Conservation (phyloP, 2,797 vertebrate species). For the Craterocephalus amniculus region DNA sequence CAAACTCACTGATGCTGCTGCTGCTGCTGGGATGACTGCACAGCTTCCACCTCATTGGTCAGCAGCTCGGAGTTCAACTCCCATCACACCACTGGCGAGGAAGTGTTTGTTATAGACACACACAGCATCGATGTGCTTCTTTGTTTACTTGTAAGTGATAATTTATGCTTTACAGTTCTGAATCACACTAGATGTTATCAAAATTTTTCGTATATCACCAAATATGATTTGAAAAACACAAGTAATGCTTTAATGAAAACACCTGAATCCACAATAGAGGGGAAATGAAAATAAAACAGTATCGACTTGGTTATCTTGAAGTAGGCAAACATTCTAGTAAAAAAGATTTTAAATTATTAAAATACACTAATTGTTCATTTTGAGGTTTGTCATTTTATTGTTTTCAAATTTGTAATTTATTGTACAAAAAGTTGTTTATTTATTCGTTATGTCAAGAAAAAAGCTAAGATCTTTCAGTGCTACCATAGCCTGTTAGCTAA, state of each 20-base stretch:
- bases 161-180: not conserved
- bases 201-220: not conserved
- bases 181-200: too few relatives aligned
- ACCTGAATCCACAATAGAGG: not conserved
- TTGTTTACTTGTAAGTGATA: not conserved
- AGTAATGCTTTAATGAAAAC: not conserved
- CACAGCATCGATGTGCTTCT: not conserved
- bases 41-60: conserved; percentile 71
- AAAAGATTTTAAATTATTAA: too few relatives aligned
- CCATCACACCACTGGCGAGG: conserved; percentile 71
- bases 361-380: not conserved
- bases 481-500: too few relatives aligned
- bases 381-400: not conserved
- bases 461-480: too few relatives aligned
- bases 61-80: conserved; percentile 63
- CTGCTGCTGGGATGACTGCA: conserved; percentile 65
- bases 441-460: not conserved
- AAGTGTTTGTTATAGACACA: conserved; percentile 21
- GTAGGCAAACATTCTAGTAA: too few relatives aligned
- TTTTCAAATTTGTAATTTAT: too few relatives aligned
- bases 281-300: too few relatives aligned
- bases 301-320: too few relatives aligned
- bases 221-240: not conserved
- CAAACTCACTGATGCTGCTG: conserved; percentile 45
- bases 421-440: too few relatives aligned